Evolutionary conservation across 2,888 invertebrate species (phyloP).

Genomic region (Diarsia brunnea): DNA sequence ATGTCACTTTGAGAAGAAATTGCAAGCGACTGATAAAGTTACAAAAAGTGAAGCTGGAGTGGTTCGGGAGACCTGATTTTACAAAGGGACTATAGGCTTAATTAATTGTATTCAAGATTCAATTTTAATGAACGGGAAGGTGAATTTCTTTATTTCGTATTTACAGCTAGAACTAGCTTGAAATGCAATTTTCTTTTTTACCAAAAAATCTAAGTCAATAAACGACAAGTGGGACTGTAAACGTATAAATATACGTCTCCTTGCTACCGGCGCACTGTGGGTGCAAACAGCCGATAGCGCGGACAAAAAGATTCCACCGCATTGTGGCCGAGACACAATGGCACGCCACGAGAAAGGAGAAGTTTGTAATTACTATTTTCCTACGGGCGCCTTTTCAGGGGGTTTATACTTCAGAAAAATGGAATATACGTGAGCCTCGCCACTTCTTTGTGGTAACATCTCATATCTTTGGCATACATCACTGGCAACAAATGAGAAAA

Average conservation of each 20-base stretch:
- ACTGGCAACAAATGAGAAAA: constrained; percentile 36
- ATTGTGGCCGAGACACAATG: constrained; percentile 87
- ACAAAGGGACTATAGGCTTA: constrained; percentile 30
- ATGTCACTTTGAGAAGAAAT: constrained; percentile 45
- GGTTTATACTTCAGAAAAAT: constrained; percentile 88
- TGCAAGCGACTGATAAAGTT: constrained; percentile 26
- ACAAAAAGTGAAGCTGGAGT: constrained; percentile 39
- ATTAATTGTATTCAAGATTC: constrained; percentile 23
- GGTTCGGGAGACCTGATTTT: constrained; percentile 26
- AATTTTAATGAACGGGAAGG: constrained; percentile 4
- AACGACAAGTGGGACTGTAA: constrained; percentile 69
- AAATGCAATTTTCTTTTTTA: constrained; percentile 35
- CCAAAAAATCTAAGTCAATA: constrained; percentile 73
- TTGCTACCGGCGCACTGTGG: constrained; percentile 77
- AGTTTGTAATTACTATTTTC: constrained; percentile 90
- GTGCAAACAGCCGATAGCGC: constrained; percentile 88
- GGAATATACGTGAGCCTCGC: constrained; percentile 78
- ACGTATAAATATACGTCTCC: constrained; percentile 80
- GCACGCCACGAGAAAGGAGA: constrained; percentile 80
- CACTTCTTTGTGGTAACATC: constrained; percentile 76
- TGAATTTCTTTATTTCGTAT: not conserved
- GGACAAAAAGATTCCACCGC: constrained; percentile 89
- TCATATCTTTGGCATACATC: constrained; percentile 78
- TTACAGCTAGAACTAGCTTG: not conserved
- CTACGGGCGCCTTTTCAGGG: constrained; percentile 85